These are phyloP conservation scores for Lepus oiostolus DNA, from an alignment of 2,797 vertebrate genomes.

Conservation along the genomic window DNA sequence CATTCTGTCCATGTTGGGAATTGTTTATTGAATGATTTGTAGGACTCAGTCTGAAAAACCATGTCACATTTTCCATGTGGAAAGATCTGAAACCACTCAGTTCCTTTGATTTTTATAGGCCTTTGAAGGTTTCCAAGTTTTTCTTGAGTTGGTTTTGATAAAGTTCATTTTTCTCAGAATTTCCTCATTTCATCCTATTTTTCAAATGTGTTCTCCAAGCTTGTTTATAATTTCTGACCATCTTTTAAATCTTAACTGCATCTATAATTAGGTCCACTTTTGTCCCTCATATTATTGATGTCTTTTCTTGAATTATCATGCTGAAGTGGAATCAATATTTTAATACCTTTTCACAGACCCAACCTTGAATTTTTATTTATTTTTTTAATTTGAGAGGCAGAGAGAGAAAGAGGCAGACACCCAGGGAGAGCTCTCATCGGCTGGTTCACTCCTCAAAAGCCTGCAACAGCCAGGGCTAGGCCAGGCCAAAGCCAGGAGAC, in stretches of 20 bases:
- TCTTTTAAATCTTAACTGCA: neutral
- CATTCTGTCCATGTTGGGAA: neutral
- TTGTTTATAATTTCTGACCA: neutral
- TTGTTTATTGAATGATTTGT: neutral
- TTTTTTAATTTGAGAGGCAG: no score
- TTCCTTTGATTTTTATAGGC: conserved; percentile 17
- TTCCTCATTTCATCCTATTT: neutral
- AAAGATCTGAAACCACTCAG: neutral
- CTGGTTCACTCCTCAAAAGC: no score
- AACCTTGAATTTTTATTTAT: neutral
- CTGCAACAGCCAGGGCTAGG: no score
- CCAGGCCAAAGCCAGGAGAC: no score
- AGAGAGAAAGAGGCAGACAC: no score
- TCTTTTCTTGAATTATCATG: neutral
- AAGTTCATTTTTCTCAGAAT: neutral
- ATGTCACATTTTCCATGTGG: neutral
- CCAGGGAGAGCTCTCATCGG: no score
- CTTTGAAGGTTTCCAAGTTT: neutral
- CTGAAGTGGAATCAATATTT: neutral
- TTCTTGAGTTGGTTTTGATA: conserved; percentile 49
- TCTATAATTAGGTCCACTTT: neutral
- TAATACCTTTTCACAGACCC: neutral
- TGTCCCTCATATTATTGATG: neutral
- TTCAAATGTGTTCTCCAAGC: neutral
- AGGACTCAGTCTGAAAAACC: neutral